phyloP scores from a whole-genome alignment of 2,797 vertebrate genomes.

The Leuciscus waleckii region DNA sequence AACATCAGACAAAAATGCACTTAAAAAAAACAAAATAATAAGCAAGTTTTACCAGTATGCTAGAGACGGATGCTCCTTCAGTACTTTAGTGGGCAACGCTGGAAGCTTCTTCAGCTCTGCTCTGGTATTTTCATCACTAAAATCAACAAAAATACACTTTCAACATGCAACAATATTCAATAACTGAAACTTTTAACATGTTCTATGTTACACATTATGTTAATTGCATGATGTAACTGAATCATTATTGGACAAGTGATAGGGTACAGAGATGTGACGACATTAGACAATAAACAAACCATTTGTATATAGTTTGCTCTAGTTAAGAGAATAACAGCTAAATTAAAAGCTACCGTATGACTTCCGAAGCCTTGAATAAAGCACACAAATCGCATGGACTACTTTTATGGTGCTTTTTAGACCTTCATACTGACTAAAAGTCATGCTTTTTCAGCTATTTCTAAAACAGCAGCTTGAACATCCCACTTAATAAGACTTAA shows the following conservation, averaged over 20 bases:
- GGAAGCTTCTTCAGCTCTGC: conserved; percentile 93
- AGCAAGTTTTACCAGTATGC: conserved; percentile 87
- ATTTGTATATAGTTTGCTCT: background rate
- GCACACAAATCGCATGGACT: background rate
- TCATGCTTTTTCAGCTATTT: background rate
- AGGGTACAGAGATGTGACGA: background rate
- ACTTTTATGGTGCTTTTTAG: background rate
- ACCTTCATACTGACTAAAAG: background rate
- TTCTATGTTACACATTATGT: background rate
- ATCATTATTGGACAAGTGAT: background rate
- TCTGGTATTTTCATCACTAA: conserved; percentile 85
- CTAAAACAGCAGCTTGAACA: background rate
- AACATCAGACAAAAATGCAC: background rate
- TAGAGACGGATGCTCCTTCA: conserved; percentile 97
- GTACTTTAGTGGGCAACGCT: conserved; percentile 91
- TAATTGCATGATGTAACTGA: background rate
- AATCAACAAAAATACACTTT: conserved; percentile 58
- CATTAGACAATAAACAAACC: background rate
- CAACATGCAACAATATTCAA: background rate
- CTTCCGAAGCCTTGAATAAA: background rate
- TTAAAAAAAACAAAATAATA: too few species aligned
- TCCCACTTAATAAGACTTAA: background rate
- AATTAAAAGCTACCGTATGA: background rate
- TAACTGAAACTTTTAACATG: background rate
- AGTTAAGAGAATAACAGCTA: background rate